phyloP scores from a whole-genome alignment of 2,113 vertebrate species.

The Colistium nudipinnis region DNA sequence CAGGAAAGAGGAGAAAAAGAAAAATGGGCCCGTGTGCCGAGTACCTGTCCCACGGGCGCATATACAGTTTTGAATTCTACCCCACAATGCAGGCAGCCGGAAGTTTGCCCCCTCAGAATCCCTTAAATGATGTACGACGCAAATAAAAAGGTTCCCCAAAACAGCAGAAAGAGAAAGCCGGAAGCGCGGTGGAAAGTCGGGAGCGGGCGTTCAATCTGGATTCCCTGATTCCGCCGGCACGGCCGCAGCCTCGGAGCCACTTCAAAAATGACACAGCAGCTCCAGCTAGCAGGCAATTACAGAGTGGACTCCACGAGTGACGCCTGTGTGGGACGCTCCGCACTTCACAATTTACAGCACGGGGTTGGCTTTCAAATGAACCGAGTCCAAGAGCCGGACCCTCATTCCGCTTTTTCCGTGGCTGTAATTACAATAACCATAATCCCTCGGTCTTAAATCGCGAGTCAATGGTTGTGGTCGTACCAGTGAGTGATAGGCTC shows the following conservation, averaged over 20 bases:
- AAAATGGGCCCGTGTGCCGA: conserved; percentile 24
- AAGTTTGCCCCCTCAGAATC: neutral
- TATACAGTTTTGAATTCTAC: conserved; percentile 31
- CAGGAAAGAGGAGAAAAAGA: too few relatives aligned
- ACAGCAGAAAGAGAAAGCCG: conserved; percentile 31
- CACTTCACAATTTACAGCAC: conserved; percentile 61
- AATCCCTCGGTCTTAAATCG: conserved; percentile 63
- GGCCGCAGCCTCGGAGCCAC: conserved; percentile 44
- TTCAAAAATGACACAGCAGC: conserved; percentile 73
- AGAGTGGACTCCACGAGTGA: conserved; percentile 68
- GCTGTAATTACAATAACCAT: conserved; percentile 63
- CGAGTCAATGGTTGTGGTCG: conserved; percentile 45
- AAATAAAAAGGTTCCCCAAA: conserved; percentile 25
- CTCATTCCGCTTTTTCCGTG: conserved; percentile 13
- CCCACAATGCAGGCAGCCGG: conserved; percentile 19
- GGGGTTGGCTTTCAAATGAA: conserved; percentile 53
- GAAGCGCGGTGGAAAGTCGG: conserved; percentile 46
- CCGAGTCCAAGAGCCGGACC: conserved; percentile 41
- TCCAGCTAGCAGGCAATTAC: conserved; percentile 75
- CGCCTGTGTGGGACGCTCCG: conserved; percentile 59
- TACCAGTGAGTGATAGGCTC: conserved; percentile 26
- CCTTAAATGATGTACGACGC: conserved; percentile 36
- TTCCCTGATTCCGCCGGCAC: conserved; percentile 66
- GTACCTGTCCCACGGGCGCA: conserved; percentile 37
- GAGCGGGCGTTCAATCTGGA: conserved; percentile 65